Conservation (phyloP, 2,888 invertebrate genomes). For the Campoplex nolae region DNA sequence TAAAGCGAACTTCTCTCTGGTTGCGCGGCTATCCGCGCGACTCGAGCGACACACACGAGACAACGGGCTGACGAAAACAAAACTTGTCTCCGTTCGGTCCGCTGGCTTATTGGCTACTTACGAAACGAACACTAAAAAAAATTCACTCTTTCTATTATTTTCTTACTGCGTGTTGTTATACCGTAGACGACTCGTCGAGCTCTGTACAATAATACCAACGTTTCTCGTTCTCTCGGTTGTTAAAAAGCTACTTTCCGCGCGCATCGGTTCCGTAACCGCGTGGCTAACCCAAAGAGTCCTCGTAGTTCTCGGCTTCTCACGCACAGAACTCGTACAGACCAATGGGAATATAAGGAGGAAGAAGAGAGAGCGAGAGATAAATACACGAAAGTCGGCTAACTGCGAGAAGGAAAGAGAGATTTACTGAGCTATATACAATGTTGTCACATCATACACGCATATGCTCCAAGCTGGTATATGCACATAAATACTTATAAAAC, state of each 20-base stretch:
- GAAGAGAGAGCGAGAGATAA: conserved; percentile 49
- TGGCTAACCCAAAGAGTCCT: conserved; percentile 63
- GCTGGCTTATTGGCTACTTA: conserved; percentile 59
- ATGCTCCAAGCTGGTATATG: background rate
- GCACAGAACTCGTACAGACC: conserved; percentile 67
- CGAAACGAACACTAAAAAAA: conserved; percentile 8
- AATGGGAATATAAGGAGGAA: conserved; percentile 65
- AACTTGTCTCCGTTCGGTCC: background rate
- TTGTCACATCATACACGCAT: conserved; percentile 40
- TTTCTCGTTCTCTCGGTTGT: conserved; percentile 59
- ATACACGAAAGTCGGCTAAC: conserved; percentile 29
- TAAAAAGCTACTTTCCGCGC: conserved; percentile 64
- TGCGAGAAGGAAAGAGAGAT: conserved; percentile 39
- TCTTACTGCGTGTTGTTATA: conserved; percentile 34
- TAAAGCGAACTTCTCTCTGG: background rate
- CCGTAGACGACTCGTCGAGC: conserved; percentile 57
- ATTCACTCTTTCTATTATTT: background rate
- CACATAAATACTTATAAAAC: background rate
- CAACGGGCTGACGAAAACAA: conserved; percentile 29
- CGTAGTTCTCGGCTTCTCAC: conserved; percentile 61
- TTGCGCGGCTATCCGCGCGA: conserved; percentile 39
- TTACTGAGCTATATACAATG: conserved; percentile 35
- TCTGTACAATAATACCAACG: conserved; percentile 65
- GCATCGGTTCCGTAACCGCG: conserved; percentile 68
- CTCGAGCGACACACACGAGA: conserved; percentile 48